These are phyloP conservation scores for Vanessa cardui DNA, from an alignment of 2,888 invertebrate species.

Conservation along the genomic window DNA sequence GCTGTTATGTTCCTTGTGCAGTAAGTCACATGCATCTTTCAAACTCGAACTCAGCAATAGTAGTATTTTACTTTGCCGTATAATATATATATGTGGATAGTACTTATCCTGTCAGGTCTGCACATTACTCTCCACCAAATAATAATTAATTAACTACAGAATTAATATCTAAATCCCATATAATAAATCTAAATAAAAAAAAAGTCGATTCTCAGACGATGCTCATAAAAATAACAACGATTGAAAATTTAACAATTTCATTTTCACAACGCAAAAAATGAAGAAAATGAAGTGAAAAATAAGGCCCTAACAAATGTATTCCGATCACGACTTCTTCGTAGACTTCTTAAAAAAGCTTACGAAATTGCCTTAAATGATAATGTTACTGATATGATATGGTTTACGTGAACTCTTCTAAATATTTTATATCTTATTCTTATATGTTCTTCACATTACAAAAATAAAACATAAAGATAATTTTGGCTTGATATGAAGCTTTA, in stretches of 20 bases:
- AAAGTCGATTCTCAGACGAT: background rate
- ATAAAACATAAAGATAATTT: too few species aligned
- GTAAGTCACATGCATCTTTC: too few species aligned
- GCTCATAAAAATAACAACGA: background rate
- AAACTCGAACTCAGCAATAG: too few species aligned
- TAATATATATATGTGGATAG: too few species aligned
- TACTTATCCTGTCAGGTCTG: too few species aligned
- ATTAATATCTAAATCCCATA: too few species aligned
- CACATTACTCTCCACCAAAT: too few species aligned
- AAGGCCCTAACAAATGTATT: constrained; percentile 32
- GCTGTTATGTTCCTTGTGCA: too few species aligned
- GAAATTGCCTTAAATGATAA: constrained; percentile 12
- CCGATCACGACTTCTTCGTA: constrained; percentile 34
- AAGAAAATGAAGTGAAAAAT: constrained; percentile 43
- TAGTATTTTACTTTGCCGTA: too few species aligned
- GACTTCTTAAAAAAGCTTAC: constrained; percentile 27
- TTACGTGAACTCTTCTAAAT: constrained; percentile 15
- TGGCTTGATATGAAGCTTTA: too few species aligned
- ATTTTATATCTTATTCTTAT: background rate
- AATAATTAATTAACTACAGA: too few species aligned
- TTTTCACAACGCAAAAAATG: constrained; percentile 11
- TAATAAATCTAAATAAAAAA: background rate
- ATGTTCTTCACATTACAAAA: background rate
- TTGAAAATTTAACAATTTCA: background rate
- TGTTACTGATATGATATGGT: constrained; percentile 20